Evolutionary conservation across 2,113 vertebrate species (phyloP), one percentile per base, ranked within the genome.

Genomic region (Hippocampus zosterae): DNA sequence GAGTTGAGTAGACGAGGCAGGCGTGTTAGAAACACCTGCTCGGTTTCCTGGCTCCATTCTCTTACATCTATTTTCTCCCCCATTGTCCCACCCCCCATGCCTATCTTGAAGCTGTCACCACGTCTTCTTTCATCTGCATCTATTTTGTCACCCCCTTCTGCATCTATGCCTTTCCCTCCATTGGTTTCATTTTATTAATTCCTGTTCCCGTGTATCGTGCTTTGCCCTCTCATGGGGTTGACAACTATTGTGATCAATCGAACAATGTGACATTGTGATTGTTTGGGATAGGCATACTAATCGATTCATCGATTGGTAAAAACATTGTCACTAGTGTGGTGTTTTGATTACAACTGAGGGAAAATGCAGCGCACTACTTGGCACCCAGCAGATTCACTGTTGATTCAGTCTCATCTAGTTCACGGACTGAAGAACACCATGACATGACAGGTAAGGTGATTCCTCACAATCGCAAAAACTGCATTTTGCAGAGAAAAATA

Each of bases 81-180:
- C 78, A 70, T 73, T 37, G 18, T 66, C 69, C 25, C 81, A 66
- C 60, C 70, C 29, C 37, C 67, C 70, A 33, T 82, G 66, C 60
- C 71, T 56, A 77, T 73, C 75, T 79, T 75, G 76, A 84, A 84
- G 82, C 84, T 87, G 85, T 87, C 85, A 85, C 73, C 76, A 71
- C 73, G 67, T 50, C 79, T 73, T 81, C 85, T 86, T 86, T 86
- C 78, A 88, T 87, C 84, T 86, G 72, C 73, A 77, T 86, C 82
- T 80, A 73, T 74, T 78, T 69, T 70, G 71, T 77, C 71, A 65
- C 73, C 67, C 74, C 69, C 64, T 16, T 21, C 65, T 55, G 53
- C 70, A 61, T 73, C 73, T 69, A 10, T 19, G 42, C 64, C 55
- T 63, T 68, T 74, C 65, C 75, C 29, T 69, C 69, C 46, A 73